Evolutionary conservation across 1,140 invertebrate species (phyloP).

Genomic region (Drosophila sulfurigaster): DNA sequence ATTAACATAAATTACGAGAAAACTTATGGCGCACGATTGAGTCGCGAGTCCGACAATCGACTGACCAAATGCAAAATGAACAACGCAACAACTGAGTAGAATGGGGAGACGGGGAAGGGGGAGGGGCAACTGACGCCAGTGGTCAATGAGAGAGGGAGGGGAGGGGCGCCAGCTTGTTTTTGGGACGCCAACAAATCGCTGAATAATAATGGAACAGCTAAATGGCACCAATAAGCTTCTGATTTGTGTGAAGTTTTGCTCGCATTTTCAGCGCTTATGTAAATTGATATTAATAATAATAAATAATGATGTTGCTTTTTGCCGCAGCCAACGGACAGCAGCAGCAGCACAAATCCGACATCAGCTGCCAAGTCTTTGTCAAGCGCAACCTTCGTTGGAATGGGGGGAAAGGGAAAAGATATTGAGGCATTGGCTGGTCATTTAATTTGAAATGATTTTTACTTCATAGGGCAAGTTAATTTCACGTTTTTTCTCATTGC

Average conservation of each 20-base stretch:
- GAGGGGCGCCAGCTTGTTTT: slow-evolving; percentile 32
- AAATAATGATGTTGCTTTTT: slow-evolving; percentile 72
- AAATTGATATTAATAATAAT: slow-evolving; percentile 73
- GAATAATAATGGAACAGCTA: slow-evolving; percentile 75
- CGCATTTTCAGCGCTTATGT: slow-evolving; percentile 68
- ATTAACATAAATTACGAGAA: slow-evolving; percentile 79
- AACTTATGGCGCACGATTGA: slow-evolving; percentile 51
- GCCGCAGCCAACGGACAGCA: neutral
- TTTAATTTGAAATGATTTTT: slow-evolving; percentile 50
- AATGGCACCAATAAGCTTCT: slow-evolving; percentile 76
- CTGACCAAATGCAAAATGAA: slow-evolving; percentile 42
- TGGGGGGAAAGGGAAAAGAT: neutral
- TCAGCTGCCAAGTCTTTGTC: slow-evolving; percentile 5
- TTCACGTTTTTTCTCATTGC: slow-evolving; percentile 38
- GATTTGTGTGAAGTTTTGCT: slow-evolving; percentile 78
- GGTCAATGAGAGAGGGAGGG: neutral
- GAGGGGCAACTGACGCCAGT: slow-evolving; percentile 41
- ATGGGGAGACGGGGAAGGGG: neutral
- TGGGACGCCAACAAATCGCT: slow-evolving; percentile 65
- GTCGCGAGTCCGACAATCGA: slow-evolving; percentile 22
- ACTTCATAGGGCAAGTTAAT: slow-evolving; percentile 39
- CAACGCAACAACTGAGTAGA: neutral
- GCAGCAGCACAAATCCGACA: neutral
- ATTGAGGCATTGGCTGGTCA: slow-evolving; percentile 40
- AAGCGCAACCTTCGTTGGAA: slow-evolving; percentile 10